Evolutionary conservation across 2,113 vertebrate species (phyloP).

Genomic region (Chelonoidis abingdonii): DNA sequence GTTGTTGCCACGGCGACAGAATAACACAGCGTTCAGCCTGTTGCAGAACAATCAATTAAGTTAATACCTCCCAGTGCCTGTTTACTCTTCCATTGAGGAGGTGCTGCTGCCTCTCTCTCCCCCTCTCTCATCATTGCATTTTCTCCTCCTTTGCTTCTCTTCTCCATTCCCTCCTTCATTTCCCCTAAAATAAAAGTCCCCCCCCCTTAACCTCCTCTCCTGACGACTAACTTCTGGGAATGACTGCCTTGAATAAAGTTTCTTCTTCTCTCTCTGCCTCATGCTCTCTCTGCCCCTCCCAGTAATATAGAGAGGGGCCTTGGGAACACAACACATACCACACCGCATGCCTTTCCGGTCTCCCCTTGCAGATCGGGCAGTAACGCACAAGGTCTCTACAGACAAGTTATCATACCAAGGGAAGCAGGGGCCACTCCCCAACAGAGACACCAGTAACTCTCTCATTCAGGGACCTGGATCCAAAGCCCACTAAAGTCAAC

Average conservation of each 20-base stretch:
- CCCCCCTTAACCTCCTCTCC: not conserved
- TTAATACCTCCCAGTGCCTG: conserved; percentile 81
- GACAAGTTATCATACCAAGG: not conserved
- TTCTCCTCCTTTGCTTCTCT: conserved; percentile 43
- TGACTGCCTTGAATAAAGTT: conserved; percentile 7
- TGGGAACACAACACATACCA: not conserved
- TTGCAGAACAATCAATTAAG: conserved; percentile 93
- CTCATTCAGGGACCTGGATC: not conserved
- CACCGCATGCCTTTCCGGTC: not conserved
- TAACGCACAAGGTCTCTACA: not conserved
- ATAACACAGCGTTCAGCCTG: conserved; percentile 87
- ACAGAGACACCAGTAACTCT: not conserved
- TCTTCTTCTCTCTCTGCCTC: not conserved
- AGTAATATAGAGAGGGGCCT: not conserved
- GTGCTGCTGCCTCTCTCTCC: conserved; percentile 22
- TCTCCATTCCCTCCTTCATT: not conserved
- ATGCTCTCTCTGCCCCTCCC: not conserved
- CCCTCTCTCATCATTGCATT: conserved; percentile 15
- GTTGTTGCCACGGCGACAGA: conserved; percentile 88
- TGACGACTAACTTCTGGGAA: not conserved
- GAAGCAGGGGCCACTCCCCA: not conserved
- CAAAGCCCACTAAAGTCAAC: not conserved
- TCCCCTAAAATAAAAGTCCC: conserved; percentile 6
- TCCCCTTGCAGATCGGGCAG: not conserved
- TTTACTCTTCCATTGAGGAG: conserved; percentile 80